Conservation (phyloP, 2,888 invertebrate genomes). For the Caenorhabditis drosophilae region DNA sequence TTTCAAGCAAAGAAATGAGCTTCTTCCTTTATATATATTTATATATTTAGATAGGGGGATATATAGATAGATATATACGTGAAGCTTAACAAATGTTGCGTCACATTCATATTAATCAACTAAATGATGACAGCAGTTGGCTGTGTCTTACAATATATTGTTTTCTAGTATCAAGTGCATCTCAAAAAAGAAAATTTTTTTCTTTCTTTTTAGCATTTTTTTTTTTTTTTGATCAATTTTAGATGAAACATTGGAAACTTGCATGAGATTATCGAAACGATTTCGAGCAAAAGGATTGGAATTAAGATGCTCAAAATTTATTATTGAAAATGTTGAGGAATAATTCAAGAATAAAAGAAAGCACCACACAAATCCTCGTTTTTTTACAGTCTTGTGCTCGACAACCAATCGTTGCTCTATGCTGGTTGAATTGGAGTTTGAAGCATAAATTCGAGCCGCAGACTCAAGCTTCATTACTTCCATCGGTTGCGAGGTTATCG, state of each 20-base stretch:
- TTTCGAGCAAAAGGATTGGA: constrained; percentile 63
- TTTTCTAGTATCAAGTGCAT: constrained; percentile 1
- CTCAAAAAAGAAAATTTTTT: not conserved
- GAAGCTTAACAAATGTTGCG: too few species aligned
- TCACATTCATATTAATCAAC: constrained; percentile 4
- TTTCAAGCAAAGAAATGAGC: too few species aligned
- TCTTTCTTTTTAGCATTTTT: not conserved
- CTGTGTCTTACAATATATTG: not conserved
- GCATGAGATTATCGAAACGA: constrained; percentile 65
- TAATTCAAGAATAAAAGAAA: too few species aligned
- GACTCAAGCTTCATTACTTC: constrained; percentile 51
- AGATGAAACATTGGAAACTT: constrained; percentile 67
- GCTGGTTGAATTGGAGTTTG: constrained; percentile 66
- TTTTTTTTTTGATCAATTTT: constrained; percentile 13
- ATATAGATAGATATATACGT: too few species aligned
- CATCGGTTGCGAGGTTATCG: constrained; percentile 60
- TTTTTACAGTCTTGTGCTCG: constrained; percentile 33
- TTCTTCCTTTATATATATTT: too few species aligned
- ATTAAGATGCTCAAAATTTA: constrained; percentile 58
- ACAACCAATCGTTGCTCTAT: constrained; percentile 65
- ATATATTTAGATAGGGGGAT: too few species aligned
- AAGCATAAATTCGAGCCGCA: constrained; percentile 62
- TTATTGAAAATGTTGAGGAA: constrained; percentile 65
- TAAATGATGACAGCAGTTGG: not conserved
- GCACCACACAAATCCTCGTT: too few species aligned